Conservation (phyloP, 2,113 vertebrate genomes). For the Lycaon pictus region DNA sequence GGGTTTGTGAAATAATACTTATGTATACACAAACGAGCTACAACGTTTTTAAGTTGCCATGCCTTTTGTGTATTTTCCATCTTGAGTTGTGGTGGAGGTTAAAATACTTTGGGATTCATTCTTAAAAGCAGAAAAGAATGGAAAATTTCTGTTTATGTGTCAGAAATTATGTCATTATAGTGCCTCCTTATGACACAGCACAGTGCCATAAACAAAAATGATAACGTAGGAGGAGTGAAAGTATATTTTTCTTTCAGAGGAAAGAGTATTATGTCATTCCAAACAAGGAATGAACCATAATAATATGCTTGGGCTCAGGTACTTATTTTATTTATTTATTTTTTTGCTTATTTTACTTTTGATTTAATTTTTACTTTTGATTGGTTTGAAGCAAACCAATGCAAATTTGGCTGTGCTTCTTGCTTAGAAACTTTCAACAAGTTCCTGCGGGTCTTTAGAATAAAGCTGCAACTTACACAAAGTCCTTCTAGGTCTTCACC, state of each 20-base stretch:
- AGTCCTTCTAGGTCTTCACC: not conserved
- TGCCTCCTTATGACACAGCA: not conserved
- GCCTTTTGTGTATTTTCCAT: not conserved
- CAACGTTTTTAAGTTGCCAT: not conserved
- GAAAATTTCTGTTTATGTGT: not conserved
- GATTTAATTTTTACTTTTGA: too few species aligned
- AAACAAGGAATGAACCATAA: not conserved
- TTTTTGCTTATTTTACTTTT: not conserved
- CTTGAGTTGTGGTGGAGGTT: not conserved
- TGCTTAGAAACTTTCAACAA: not conserved
- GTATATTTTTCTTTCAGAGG: not conserved
- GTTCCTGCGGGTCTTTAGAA: not conserved
- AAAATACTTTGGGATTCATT: not conserved
- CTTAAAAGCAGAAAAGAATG: not conserved
- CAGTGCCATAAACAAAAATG: not conserved
- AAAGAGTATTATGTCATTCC: not conserved
- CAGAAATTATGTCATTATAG: not conserved
- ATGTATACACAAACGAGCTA: not conserved
- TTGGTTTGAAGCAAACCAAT: not conserved
- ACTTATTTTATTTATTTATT: too few species aligned
- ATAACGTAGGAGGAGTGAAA: not conserved
- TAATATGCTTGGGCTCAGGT: not conserved
- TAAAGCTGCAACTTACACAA: not conserved
- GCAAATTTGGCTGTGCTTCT: not conserved
- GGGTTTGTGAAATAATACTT: not conserved